Conservation (phyloP, 2,113 vertebrate species). For the Pelecanus crispus region DNA sequence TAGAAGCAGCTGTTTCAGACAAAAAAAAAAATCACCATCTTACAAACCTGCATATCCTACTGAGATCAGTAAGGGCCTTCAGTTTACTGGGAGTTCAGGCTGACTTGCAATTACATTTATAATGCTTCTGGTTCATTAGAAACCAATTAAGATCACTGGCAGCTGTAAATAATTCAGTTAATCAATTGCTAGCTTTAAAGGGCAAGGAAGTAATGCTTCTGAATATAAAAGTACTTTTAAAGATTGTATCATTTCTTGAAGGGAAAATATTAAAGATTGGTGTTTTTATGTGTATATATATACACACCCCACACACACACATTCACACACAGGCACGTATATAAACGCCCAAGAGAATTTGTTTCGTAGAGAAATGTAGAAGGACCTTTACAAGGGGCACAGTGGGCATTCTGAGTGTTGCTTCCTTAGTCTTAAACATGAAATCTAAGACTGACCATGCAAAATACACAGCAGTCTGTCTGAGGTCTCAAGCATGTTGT, state of each 20-base stretch:
- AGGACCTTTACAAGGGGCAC: not conserved
- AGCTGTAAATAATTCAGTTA: not conserved
- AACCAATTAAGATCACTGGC: not conserved
- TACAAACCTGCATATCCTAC: not conserved
- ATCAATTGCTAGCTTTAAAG: not conserved
- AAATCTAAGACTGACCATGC: not conserved
- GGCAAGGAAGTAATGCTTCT: not conserved
- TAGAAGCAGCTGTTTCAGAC: not conserved
- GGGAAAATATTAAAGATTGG: not conserved
- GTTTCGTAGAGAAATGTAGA: not conserved
- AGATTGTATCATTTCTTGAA: not conserved
- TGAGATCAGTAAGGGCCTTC: not conserved
- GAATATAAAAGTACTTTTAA: not conserved
- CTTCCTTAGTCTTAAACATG: not conserved
- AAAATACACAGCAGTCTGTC: not conserved
- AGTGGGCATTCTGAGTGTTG: not conserved
- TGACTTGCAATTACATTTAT: not conserved
- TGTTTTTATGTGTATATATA: accelerated
- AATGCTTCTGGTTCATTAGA: not conserved
- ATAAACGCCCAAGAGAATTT: not conserved
- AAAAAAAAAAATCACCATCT: not conserved
- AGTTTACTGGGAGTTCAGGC: not conserved
- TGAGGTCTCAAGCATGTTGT: not conserved
- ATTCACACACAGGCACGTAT: not conserved
- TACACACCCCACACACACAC: accelerated